These are phyloP conservation scores for Pantherophis alleghaniensis DNA, from an alignment of 2,797 vertebrate species.

Conservation along the genomic window DNA sequence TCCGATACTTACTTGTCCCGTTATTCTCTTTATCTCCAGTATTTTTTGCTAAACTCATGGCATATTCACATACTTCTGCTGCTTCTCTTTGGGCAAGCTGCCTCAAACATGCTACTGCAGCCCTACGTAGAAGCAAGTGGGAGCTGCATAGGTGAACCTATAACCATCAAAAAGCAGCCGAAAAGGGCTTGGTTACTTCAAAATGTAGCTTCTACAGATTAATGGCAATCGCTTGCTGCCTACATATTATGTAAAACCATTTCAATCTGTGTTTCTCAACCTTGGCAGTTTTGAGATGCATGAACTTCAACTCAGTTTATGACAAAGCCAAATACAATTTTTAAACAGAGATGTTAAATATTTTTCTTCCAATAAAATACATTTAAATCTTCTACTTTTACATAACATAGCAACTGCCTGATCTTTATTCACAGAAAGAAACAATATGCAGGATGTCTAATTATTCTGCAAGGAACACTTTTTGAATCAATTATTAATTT, in stretches of 20 bases:
- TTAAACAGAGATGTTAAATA: slow-evolving; percentile 22
- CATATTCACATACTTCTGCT: slow-evolving; percentile 95
- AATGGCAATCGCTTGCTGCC: not conserved
- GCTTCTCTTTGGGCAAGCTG: slow-evolving; percentile 97
- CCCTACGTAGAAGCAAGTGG: slow-evolving; percentile 90
- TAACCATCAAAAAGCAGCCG: slow-evolving; percentile 17
- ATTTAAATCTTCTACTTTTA: slow-evolving; percentile 42
- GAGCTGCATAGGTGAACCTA: slow-evolving; percentile 98
- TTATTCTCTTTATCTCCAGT: slow-evolving; percentile 84
- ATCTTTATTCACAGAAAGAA: slow-evolving; percentile 27
- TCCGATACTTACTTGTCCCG: slow-evolving; percentile 79
- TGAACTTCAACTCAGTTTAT: not conserved
- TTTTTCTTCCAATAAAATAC: slow-evolving; percentile 27
- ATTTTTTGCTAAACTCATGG: slow-evolving; percentile 91
- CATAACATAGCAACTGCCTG: slow-evolving; percentile 19
- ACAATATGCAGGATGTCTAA: slow-evolving; percentile 5
- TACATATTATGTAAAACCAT: not conserved
- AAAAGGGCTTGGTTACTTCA: not conserved
- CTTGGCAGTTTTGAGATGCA: not conserved
- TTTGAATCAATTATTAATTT: slow-evolving; percentile 39
- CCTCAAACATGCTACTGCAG: slow-evolving; percentile 93
- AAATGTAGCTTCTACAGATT: not conserved
- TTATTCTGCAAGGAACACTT: slow-evolving; percentile 29
- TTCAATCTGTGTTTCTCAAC: not conserved
- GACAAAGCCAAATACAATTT: not conserved